These are phyloP conservation scores for Sarcophaga variegata DNA, from an alignment of 2,888 invertebrate genomes.

Conservation along the genomic window DNA sequence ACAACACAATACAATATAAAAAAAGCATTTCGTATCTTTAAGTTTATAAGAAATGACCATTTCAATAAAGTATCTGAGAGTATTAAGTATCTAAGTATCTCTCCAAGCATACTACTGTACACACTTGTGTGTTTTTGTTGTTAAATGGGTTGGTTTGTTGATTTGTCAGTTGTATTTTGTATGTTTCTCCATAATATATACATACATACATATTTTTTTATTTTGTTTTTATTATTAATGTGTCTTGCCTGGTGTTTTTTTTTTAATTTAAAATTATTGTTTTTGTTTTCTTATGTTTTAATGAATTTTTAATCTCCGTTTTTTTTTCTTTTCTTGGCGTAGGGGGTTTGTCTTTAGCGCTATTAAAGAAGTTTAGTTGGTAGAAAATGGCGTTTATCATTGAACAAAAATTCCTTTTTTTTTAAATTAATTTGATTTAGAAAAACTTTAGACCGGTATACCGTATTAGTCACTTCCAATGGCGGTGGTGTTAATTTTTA, in stretches of 20 bases:
- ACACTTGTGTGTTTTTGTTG: conserved; percentile 1
- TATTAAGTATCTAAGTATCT: neutral
- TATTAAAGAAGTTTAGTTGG: neutral
- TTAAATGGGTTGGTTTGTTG: conserved; percentile 59
- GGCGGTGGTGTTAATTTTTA: neutral
- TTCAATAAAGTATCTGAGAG: conserved; percentile 32
- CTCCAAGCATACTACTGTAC: neutral
- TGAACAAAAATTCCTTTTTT: neutral
- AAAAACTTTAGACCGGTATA: conserved; percentile 17
- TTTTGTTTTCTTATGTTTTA: conserved; percentile 26
- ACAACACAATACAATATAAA: neutral
- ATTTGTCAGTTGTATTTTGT: conserved; percentile 44
- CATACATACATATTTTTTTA: neutral
- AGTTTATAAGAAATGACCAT: conserved; percentile 63
- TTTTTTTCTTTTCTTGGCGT: conserved; percentile 1
- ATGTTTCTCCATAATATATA: neutral
- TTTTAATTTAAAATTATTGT: conserved; percentile 48
- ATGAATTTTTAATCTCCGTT: conserved; percentile 42
- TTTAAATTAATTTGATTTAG: neutral
- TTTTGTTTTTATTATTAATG: neutral
- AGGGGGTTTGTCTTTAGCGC: conserved; percentile 45
- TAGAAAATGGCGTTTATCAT: conserved; percentile 64
- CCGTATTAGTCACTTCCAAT: neutral
- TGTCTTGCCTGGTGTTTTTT: conserved; percentile 26
- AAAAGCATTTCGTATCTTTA: neutral